Evolutionary conservation across 2,888 invertebrate species (phyloP).

Genomic region (Odontocolon sp.): DNA sequence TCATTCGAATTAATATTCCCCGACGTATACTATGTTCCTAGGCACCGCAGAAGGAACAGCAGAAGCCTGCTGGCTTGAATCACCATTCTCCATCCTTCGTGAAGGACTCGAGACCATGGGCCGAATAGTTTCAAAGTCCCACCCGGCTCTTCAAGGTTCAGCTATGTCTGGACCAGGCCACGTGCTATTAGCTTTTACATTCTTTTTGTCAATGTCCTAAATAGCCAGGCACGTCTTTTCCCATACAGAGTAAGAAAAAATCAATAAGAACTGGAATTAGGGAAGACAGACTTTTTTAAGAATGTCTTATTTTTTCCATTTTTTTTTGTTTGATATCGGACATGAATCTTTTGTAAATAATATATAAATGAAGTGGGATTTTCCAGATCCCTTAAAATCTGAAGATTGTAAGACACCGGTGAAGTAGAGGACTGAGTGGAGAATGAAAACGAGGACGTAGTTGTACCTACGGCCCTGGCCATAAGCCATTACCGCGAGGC

Average conservation of each 20-base stretch:
- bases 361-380: not conserved
- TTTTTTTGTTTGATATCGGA: too few relatives aligned
- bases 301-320: too few relatives aligned
- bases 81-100: conserved; percentile 48
- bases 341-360: not conserved
- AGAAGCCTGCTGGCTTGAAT: conserved; percentile 47
- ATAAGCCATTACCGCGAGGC: conserved; percentile 78
- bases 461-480: conserved; percentile 71
- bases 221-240: too few relatives aligned
- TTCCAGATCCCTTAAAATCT: not conserved
- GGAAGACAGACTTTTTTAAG: too few relatives aligned
- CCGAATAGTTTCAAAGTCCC: conserved; percentile 40
- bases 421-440: not conserved
- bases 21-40: conserved; percentile 53
- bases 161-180: conserved; percentile 25
- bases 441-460: conserved; percentile 58
- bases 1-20: conserved; percentile 65
- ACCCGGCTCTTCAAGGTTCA: conserved; percentile 56
- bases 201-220: conserved; percentile 13
- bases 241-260: too few relatives aligned
- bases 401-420: not conserved
- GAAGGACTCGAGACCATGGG: conserved; percentile 42
- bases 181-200: conserved; percentile 41
- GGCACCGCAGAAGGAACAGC: conserved; percentile 34
- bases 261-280: too few relatives aligned